Evolutionary conservation across 2,797 vertebrate species (phyloP), one percentile per base, ranked within the genome.

Genomic region (Acridotheres tristis): DNA sequence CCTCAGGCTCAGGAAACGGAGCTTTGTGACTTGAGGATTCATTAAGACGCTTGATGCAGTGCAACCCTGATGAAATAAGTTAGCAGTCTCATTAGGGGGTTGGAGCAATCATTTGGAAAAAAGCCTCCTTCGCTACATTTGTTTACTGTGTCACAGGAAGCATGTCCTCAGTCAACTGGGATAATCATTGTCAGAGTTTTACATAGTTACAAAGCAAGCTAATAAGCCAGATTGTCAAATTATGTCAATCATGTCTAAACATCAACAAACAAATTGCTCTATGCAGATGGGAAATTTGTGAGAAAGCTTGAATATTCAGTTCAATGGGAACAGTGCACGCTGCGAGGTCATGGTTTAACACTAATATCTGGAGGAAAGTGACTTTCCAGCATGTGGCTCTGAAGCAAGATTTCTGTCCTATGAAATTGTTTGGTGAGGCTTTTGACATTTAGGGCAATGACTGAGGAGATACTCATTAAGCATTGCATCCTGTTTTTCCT

Each of bases 161-260:
- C 80, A 55, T 69, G 54, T 92, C 71, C 95, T 96, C 82, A 94
- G 78, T 95, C 94, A 95, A 45, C 69, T 89, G 92, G 58, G 85
- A 53, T 88, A 96, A 97, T 96, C 65, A 85, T 34, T 94, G 75
- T 94, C 93, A 89, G 47, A 2, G 5, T 93, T 96, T 93, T 80
- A 75, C 62, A 85, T 40, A 90, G 90, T 90, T 96, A 91, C 63
- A 91, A 96, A 95, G 65, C 32, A 54, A 77, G 84, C 74, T 96
- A 96, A 97, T 97, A 97, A 95, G 25, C 69, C 80, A 95, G 66
- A 96, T 88, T 96, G 89, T 94, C 32, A 4, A 91, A 91, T 96
- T 95, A 91, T 88, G 85, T 91, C 97, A 96, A 63, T 95, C 88
- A 71, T 54, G 66, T 91, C 85, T 92, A 95, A 96, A 81, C 75